Evolutionary conservation across 2,113 vertebrate species (phyloP), one percentile per base, ranked within the genome.

Genomic region (Plecturocebus donacophilus): DNA sequence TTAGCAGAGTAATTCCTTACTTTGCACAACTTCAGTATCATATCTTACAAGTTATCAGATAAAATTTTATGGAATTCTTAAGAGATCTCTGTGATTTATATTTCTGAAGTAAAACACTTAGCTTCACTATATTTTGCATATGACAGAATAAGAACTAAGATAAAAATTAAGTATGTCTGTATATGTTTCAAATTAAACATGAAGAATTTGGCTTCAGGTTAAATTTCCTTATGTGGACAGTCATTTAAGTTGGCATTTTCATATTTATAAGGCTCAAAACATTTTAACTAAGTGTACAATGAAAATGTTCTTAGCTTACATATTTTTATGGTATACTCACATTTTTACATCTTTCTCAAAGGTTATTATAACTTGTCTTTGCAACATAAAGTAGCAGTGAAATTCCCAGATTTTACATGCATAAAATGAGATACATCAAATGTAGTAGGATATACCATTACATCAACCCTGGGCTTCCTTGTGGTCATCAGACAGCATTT

Each of bases 401-500:
- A 89, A 94, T 47, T 40, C 30, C 61, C 75, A 14, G 8, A 79
- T 76, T 97, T 89, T 86, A 66, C 1, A 2, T 64, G 23, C 35
- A 70, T 9, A 8, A 3, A 81, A 64, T 16, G n/a, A 96, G n/a
- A 92, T 71, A 96, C 92, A 82, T 70, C 64, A 92, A 95, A 91
- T 66, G 54, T 30, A 91, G 91, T 66, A 20, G 91, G 58, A 87
- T 89, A 82, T 32, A 40, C 6, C 35, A 12, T 85, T 87, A 71
- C 5, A 91, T 96, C 86, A 94, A 79, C 14, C 38, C 47, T 14
- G 76, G 58, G n/a, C 20, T 96, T 81, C 96, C 97, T 93, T 76
- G 35, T 93, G 96, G 97, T 87, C 90, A 86, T 81, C 83, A 96
- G 95, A 58, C 47, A 75, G 56, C 82, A 93, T 95, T 97, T 98